Evolutionary conservation across 2,888 invertebrate species (phyloP).

Genomic region (Rhopalosiphum nymphaeae): DNA sequence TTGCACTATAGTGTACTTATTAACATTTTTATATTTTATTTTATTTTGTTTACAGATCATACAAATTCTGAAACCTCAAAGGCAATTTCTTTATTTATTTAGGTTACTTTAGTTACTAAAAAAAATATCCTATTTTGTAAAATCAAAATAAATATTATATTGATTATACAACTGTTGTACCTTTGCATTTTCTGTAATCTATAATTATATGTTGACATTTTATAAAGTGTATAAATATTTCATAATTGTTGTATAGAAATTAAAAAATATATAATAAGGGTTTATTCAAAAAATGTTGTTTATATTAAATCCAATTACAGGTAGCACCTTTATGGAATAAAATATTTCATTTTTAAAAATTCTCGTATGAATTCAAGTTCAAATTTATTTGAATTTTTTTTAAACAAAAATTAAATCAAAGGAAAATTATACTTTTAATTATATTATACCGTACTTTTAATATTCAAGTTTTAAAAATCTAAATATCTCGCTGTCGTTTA

Average conservation of each 20-base stretch:
- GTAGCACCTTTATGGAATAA: background rate
- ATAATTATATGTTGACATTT: constrained; percentile 20
- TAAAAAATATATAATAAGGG: background rate
- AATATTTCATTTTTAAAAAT: background rate
- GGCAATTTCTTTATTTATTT: constrained; percentile 47
- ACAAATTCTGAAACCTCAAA: constrained; percentile 44
- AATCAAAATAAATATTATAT: constrained; percentile 36
- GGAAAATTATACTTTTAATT: background rate
- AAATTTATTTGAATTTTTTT: background rate
- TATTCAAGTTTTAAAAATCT: background rate
- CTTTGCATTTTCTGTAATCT: constrained; percentile 26
- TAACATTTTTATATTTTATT: constrained; percentile 3
- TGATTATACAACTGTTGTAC: constrained; percentile 6
- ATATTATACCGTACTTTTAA: background rate
- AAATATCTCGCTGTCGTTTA: background rate
- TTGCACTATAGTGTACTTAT: background rate
- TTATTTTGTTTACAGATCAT: constrained; percentile 55
- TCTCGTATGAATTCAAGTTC: background rate
- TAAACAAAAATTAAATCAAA: background rate
- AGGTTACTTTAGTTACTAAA: constrained; percentile 38
- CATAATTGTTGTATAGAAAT: background rate
- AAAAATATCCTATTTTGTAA: constrained; percentile 43
- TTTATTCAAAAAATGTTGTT: background rate
- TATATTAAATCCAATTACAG: background rate
- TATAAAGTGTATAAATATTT: constrained; percentile 8